Evolutionary conservation across 35 echinoderm and acorn worm species (phyloP), one percentile per base, ranked within the genome.

Genomic region (Anneissia japonica): DNA sequence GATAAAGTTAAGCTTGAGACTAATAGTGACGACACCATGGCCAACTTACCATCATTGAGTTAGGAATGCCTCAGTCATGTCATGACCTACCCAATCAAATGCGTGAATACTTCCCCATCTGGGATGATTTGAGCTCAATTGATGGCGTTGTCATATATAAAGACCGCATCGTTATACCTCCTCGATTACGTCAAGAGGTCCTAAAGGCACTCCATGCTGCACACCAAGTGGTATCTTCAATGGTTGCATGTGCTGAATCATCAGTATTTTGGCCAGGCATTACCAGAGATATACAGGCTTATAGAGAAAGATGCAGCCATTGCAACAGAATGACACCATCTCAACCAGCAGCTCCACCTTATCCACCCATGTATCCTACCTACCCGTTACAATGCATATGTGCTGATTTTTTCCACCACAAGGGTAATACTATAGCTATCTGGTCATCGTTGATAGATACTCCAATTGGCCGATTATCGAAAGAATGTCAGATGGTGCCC

Each of bases 181-280:
- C 87, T 14, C 74, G 79, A 38, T 80, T 89, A 32, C 87, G 79
- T 74, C 79, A 89, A 19, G 43, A 74, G 14, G 79, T 89, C 23
- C 87, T 89, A 0, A 37, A 89, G 72, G 82, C 87, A 45, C 79
- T 89, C 37, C 78, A 89, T 80, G 79, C 87, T 0, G 87, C 78
- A 26, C 79, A 84, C 46, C 87, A 83, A 46, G 87, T 78, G 30
- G 56, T 89, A 31, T 74, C 80, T 36, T 39, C 36, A 17, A 89
- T 83, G 87, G 17, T 30, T 32, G 51, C 46, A 0, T 34, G 79
- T 12, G 26, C 76, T 79, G 34, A n/a, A 79, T 30, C 26, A 12
- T n/a, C 76, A 16, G 11, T n/a, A 31, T 35, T 30, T 31, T 35
- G 34, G 26, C 76, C 76, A 32, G 34, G 76, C n/a, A n/a, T n/a